Percentiles rank a stretch among this genome's conserved stretches.
Evolutionary conservation across 53 echinoderm and acorn worm genomes (phyloP).

Genomic region (Echinarachnius parma): DNA sequence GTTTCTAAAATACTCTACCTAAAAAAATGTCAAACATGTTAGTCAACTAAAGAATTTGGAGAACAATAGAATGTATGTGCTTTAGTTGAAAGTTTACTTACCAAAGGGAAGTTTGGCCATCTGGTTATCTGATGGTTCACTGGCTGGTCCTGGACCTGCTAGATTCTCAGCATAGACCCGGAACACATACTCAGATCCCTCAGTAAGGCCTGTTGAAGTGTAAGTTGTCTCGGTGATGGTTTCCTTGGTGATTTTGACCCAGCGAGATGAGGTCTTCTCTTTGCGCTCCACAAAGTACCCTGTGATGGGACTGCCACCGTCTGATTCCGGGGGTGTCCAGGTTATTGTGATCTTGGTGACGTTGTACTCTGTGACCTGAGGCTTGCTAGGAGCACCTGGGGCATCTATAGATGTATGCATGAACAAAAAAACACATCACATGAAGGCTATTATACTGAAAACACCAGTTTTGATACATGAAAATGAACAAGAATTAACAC

Average conservation of each 20-base stretch:
- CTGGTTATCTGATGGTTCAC: slow-evolving; percentile 86
- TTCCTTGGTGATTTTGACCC: slow-evolving; percentile 72
- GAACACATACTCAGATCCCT: slow-evolving; percentile 89
- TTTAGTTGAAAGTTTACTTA: too few relatives aligned
- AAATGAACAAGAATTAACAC: too few relatives aligned
- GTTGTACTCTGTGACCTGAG: slow-evolving; percentile 50
- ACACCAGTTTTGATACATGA: too few relatives aligned
- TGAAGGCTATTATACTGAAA: too few relatives aligned
- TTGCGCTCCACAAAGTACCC: slow-evolving; percentile 86
- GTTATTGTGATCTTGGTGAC: slow-evolving; percentile 61
- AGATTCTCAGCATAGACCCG: slow-evolving; percentile 78
- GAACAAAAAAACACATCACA: too few relatives aligned
- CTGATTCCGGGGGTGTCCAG: slow-evolving; percentile 84
- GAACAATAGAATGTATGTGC: too few relatives aligned
- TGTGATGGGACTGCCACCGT: slow-evolving; percentile 93
- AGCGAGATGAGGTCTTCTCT: slow-evolving; percentile 84
- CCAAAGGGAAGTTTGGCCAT: slow-evolving; percentile 97
- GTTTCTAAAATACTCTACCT: too few relatives aligned
- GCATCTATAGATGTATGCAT: too few relatives aligned
- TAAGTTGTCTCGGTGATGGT: slow-evolving; percentile 59
- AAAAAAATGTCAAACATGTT: too few relatives aligned
- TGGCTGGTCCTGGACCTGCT: slow-evolving; percentile 65
- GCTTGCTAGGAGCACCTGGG: slow-evolving; percentile 67
- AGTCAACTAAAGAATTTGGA: too few relatives aligned
- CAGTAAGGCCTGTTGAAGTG: slow-evolving; percentile 65